phyloP scores from a whole-genome alignment of 2,888 invertebrate species.

The Catonia carolina region DNA sequence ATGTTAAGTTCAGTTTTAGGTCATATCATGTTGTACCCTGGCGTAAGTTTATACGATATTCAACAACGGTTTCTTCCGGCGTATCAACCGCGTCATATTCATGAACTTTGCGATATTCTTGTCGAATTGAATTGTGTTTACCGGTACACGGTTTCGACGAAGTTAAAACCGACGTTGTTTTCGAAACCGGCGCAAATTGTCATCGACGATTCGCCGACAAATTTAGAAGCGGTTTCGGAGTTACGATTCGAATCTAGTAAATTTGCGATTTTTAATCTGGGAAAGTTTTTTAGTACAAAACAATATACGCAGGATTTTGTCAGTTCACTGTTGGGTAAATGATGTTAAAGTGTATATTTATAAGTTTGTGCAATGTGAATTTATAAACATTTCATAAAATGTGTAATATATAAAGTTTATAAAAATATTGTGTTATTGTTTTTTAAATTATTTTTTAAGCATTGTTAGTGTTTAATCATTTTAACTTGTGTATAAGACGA shows the following conservation, averaged over 20 bases:
- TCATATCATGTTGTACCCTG: conserved; percentile 57
- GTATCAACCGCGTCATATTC: conserved; percentile 57
- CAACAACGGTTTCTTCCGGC: conserved; percentile 55
- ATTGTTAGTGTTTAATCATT: too few relatives aligned
- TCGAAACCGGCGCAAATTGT: neutral
- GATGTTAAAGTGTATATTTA: too few relatives aligned
- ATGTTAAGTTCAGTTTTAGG: conserved; percentile 61
- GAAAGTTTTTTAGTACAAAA: neutral
- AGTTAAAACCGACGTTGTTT: neutral
- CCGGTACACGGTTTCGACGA: neutral
- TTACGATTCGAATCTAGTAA: neutral
- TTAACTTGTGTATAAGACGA: too few relatives aligned
- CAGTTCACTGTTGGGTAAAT: neutral
- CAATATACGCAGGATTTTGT: neutral
- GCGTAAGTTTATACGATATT: conserved; percentile 49
- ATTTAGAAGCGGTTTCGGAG: neutral
- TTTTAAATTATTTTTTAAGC: too few relatives aligned
- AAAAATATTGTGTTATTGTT: too few relatives aligned
- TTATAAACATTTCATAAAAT: too few relatives aligned
- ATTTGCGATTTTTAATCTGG: neutral
- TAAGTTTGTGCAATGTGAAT: too few relatives aligned
- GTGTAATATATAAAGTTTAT: too few relatives aligned
- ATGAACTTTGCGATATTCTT: conserved; percentile 54
- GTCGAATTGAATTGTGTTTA: neutral
- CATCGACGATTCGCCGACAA: neutral